Base-by-base conservation (phyloP, 2,888 invertebrate species). In the Balanococcus diminutus region DNA sequence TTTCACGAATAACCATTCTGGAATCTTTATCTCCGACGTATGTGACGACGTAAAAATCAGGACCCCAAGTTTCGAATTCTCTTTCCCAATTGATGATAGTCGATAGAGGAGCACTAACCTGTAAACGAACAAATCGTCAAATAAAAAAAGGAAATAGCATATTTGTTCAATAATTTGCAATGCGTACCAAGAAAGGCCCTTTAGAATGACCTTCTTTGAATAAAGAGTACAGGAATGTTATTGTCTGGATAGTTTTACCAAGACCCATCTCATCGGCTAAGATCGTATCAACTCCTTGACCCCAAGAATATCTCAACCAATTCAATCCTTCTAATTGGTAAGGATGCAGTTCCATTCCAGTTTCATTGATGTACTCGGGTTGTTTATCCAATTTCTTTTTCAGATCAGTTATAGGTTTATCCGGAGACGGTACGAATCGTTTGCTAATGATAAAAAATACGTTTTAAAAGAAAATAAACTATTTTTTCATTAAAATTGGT, bases 1-100 rank as follows among this genome's bases (percentile, higher is more conserved):
- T 96, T 90, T 98, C 98, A 84, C 98, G 93, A 87, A 97, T 96
- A 2, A 99, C 96, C 1, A 96, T 96, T 88, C 99, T 93, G 32
- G 97, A 97, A 90, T 99, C 99, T 90, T 96, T 96, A 89, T 96
- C 96, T 90, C 91, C 91, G 42, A 95, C 94, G 89, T 96, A 96
- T 0, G 96, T 96, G 86, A 96, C 95, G 67, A 95, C 94, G 89
- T 99, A 99, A 89, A 99, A 95, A 89, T 99, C 99, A 0, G 99
- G 99, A 0, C 99, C 99, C 99, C 99, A 99, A 32, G 97, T 93
- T 90, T 99, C 99, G 90, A 99, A 99, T 90, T 99, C 99, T 91
- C 99, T 92, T 90, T 99, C 99, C 99, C 99, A 99, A 91, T 99
- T 99, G 89, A 99, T 99, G 88, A 99, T 96, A 0, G 99, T 99